Conservation (phyloP, 2,888 invertebrate species). For the Scelioninae gen. 1 region DNA sequence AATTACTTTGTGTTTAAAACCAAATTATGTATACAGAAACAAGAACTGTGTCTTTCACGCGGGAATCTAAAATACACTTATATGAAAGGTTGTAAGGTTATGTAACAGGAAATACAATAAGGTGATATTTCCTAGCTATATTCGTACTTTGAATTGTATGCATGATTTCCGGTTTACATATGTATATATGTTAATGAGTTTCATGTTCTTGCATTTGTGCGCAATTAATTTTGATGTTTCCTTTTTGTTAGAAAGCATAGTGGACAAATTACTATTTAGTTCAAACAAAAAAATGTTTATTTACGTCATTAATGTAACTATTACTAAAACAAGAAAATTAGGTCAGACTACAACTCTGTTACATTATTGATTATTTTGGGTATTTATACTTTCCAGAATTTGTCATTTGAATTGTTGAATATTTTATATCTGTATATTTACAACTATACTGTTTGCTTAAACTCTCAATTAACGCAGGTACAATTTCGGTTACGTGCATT, state of each 20-base stretch:
- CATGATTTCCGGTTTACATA: conserved; percentile 14
- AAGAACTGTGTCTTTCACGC: no score
- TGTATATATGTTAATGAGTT: conserved; percentile 35
- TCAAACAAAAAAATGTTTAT: background rate
- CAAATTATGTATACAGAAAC: no score
- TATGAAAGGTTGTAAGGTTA: no score
- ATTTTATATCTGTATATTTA: conserved; percentile 14
- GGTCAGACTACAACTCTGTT: background rate
- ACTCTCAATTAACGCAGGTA: conserved; percentile 22
- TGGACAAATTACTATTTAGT: background rate
- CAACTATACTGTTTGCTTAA: conserved; percentile 13
- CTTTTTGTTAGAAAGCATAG: background rate
- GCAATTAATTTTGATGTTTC: conserved; percentile 5
- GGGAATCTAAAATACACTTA: no score
- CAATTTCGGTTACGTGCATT: conserved; percentile 2
- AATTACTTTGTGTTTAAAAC: no score
- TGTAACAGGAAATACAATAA: no score
- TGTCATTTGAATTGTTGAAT: conserved; percentile 40
- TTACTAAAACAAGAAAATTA: background rate
- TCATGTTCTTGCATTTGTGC: background rate
- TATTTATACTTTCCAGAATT: conserved; percentile 17
- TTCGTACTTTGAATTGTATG: conserved; percentile 4
- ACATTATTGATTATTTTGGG: conserved; percentile 23
- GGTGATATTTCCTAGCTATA: background rate
- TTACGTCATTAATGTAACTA: background rate